These are phyloP conservation scores for Xenentodon cancila DNA, from an alignment of 2,797 vertebrate genomes.

Conservation along the genomic window DNA sequence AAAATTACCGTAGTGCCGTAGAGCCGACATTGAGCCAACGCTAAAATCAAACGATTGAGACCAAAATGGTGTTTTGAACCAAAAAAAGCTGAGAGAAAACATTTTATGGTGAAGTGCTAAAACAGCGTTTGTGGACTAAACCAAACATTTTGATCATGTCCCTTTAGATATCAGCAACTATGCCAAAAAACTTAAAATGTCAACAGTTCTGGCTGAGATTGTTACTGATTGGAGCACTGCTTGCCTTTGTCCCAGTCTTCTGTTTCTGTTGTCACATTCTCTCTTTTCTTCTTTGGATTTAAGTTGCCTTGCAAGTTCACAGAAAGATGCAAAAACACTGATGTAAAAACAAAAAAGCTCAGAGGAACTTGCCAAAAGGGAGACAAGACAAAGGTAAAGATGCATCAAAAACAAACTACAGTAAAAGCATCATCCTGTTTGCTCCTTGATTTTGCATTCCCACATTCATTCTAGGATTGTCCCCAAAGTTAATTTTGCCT, in stretches of 20 bases:
- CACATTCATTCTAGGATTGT: too few species aligned
- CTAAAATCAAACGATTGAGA: too few species aligned
- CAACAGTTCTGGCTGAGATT: slow-evolving; percentile 15
- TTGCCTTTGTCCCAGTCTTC: too few species aligned
- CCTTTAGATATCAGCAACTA: slow-evolving; percentile 12
- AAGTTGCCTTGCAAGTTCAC: neutral
- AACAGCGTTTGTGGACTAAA: neutral
- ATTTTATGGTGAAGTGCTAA: neutral
- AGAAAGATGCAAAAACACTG: slow-evolving; percentile 13
- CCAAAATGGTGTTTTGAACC: too few species aligned
- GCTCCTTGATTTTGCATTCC: too few species aligned
- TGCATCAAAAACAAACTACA: too few species aligned
- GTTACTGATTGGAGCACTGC: neutral
- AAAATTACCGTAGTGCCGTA: too few species aligned
- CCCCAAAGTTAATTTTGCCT: neutral
- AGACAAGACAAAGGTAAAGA: too few species aligned
- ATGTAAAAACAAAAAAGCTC: too few species aligned
- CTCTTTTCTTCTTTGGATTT: neutral
- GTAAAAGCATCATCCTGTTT: too few species aligned
- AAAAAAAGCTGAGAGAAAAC: neutral
- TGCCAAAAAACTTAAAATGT: slow-evolving; percentile 24
- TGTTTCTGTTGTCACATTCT: neutral
- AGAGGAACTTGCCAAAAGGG: too few species aligned
- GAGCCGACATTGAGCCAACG: too few species aligned
- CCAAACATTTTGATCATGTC: slow-evolving; percentile 8